Percentiles rank a stretch among this genome's conserved stretches.
Conservation (phyloP, 2,888 invertebrate genomes). For the Tanaodytes sp. region DNA sequence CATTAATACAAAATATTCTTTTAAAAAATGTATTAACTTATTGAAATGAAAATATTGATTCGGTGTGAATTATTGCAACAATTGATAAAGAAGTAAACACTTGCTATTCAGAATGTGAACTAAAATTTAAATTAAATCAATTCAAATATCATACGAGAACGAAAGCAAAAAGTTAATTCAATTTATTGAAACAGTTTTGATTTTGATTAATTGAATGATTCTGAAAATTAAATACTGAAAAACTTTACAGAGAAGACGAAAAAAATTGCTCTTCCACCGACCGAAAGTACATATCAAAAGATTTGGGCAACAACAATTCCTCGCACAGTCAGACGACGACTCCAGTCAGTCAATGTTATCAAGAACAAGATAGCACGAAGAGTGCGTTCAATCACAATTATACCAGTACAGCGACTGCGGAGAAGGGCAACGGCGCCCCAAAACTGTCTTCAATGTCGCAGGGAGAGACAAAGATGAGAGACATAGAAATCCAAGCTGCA, state of each 20-base stretch:
- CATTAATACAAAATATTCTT: too few relatives aligned
- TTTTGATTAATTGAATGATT: too few relatives aligned
- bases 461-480: conserved; percentile 62
- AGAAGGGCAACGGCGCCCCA: conserved; percentile 71
- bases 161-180: too few relatives aligned
- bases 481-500: conserved; percentile 70
- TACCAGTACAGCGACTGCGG: conserved; percentile 65
- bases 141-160: too few relatives aligned
- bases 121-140: too few relatives aligned
- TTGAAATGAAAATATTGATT: too few relatives aligned
- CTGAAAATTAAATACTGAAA: too few relatives aligned
- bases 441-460: conserved; percentile 56
- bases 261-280: conserved; percentile 87
- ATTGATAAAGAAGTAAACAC: too few relatives aligned
- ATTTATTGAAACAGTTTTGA: too few relatives aligned
- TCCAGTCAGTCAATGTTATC: conserved; percentile 70
- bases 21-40: too few relatives aligned
- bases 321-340: conserved; percentile 71
- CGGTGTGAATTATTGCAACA: too few relatives aligned
- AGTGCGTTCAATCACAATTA: conserved; percentile 66
- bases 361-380: conserved; percentile 69
- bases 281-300: conserved; percentile 87
- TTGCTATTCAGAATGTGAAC: too few relatives aligned
- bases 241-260: conserved; percentile 80
- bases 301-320: conserved; percentile 70